Evolutionary conservation across 2,113 vertebrate species (phyloP).

Genomic region (Leiothrix lutea): DNA sequence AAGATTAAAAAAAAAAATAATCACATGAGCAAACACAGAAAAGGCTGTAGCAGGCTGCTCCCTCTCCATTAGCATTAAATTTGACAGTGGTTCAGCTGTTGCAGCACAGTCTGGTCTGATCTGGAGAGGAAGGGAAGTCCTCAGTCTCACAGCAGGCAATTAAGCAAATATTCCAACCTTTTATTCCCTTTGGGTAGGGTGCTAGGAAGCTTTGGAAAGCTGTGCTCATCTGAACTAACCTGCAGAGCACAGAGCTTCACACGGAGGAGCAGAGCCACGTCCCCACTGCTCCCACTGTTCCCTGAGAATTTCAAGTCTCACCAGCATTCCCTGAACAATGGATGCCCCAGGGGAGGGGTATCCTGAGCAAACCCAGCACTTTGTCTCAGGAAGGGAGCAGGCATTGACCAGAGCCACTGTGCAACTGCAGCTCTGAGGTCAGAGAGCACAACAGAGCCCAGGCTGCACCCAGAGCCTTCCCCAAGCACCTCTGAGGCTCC

Average conservation of each 20-base stretch:
- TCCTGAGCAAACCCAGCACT: rapidly evolving
- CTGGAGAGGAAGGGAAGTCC: background rate
- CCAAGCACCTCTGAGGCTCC: background rate
- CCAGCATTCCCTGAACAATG: background rate
- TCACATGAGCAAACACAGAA: background rate
- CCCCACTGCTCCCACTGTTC: background rate
- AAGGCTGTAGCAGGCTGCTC: background rate
- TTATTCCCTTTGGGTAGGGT: background rate
- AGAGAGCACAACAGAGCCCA: background rate
- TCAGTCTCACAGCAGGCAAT: background rate
- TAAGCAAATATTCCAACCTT: background rate
- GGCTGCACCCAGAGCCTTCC: background rate
- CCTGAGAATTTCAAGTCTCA: background rate
- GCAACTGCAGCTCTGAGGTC: background rate
- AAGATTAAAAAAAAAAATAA: background rate
- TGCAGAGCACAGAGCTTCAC: background rate
- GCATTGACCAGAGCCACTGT: background rate
- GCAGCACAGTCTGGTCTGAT: background rate
- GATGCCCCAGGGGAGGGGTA: background rate
- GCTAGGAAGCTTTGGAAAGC: background rate
- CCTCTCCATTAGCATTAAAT: background rate
- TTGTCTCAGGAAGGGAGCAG: background rate
- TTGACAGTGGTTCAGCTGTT: background rate
- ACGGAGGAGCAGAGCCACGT: rapidly evolving
- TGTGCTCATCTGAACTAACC: background rate